Base-by-base conservation (phyloP, 2,888 invertebrate genomes). In the Tipula unca region DNA sequence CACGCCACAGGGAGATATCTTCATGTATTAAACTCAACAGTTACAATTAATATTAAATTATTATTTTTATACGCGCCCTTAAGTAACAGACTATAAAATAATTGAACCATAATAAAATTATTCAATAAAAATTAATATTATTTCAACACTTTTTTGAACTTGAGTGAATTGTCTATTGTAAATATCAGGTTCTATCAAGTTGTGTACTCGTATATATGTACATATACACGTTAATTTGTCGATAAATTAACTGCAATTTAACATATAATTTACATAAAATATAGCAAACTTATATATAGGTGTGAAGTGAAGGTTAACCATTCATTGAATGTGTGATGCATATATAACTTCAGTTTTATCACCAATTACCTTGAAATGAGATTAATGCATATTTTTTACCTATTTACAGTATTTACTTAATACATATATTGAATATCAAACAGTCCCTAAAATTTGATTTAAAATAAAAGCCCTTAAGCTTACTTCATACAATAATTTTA, bases 1-100 rank as follows among this genome's bases (percentile, higher is more conserved):
- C 25, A 69, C 69, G 69, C 69, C 69, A 69, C 69, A 69, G 69
- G 69, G 69, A 69, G 69, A 69, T 69, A 69, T 69, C 69, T 69
- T 69, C 69, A 69, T 69, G 25, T 69, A 10, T 48, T 10, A 10
- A 10, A 54, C 48, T 17, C 17, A 54, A 10, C 17, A 54, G 5
- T 54, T 54, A 54, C 48, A 54, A 54, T 54, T 54, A 54, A 69
- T 69, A 69, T 69, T 25, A 69, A 69, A 69, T 54, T 54, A 54
- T 54, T 54, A 48, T 48, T 54, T 54, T 54, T 69, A 69, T 69
- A 69, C 25, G 69, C 69, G 69, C 69, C 69, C 69, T 69, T 69
- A 69, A 69, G 69, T 69, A 69, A 69, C 69, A 69, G 69, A 69
- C 69, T 69, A 69, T 69, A 69, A 69, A 25, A 69, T 69, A 69